Evolutionary conservation across 2,113 vertebrate species (phyloP).

Genomic region (Neodontobutis hainanensis): DNA sequence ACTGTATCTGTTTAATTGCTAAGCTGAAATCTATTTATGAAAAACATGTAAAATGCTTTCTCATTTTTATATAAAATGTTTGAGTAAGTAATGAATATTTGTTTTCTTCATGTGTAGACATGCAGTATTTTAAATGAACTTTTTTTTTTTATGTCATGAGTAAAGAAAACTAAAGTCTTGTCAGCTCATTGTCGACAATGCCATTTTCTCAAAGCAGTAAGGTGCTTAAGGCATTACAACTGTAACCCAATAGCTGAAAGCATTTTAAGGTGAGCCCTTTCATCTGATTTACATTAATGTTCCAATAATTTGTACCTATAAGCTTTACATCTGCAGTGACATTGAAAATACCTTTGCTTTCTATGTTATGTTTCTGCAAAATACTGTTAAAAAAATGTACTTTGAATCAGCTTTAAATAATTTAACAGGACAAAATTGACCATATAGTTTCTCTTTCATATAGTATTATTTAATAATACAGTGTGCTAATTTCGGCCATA

Average conservation of each 20-base stretch:
- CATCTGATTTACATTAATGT: conserved; percentile 3
- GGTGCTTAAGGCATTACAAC: neutral
- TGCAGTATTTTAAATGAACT: neutral
- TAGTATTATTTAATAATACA: conserved; percentile 3
- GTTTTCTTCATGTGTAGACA: neutral
- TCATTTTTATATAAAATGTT: conserved; percentile 32
- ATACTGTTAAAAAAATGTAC: too few relatives aligned
- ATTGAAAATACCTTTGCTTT: conserved; percentile 1
- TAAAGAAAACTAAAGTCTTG: neutral
- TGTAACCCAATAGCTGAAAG: conserved; percentile 1
- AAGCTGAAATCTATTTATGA: neutral
- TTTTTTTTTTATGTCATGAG: neutral
- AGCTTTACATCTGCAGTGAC: neutral
- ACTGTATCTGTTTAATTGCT: conserved; percentile 7
- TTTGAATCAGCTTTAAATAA: too few relatives aligned
- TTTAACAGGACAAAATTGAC: neutral
- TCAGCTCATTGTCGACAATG: conserved; percentile 27
- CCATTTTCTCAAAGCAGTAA: conserved; percentile 6
- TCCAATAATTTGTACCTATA: neutral
- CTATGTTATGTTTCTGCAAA: too few relatives aligned
- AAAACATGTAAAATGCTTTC: conserved; percentile 5
- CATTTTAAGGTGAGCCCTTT: conserved; percentile 17
- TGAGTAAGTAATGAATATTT: neutral
- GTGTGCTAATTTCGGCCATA: conserved; percentile 3
- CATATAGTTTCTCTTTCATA: conserved; percentile 20